Evolutionary conservation across 2,797 vertebrate species (phyloP), one percentile per base, ranked within the genome.

Genomic region (Enteromius viviparus): DNA sequence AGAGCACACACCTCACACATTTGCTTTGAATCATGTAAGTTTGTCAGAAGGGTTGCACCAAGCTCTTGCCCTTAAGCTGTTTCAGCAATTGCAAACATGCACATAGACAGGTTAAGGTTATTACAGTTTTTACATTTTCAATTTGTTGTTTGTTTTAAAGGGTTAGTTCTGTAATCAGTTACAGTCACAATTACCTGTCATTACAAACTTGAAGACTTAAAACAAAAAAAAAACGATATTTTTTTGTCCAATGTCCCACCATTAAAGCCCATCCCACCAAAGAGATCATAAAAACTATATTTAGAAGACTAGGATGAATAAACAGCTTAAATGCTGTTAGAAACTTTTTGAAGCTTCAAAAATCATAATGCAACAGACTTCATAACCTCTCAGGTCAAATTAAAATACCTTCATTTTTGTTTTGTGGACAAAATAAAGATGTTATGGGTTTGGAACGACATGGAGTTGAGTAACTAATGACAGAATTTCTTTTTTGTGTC

Each of bases 1-100:
- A 37, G 21, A 55, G 49, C 14, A 10, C 4, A 26, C 19, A 72
- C 21, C 58, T 51, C 8, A 34, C 26, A 66, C 21, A 26, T 37
- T 64, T n/a, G 69, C 9, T 47, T 40, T 71, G 40, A 81, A 19
- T 15, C 45, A 49, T 70, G 21, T 23, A 49, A 62, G 62, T 26
- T 58, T 71, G 68, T 47, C 37, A 62, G 40, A 58, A 53, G 47
- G 26, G 26, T 32, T 72, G 68, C 47, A 62, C 53, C 12, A 11
- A 71, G 15, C 29, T 23, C 9, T 34, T 51, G 58, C 58, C 70
- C 58, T 51, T 12, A 6, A 81, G 58, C 70, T 5, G 29, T 74
- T 65, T 74, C 70, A 37, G 29, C 45, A 81, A 64, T 17, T 51
- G 69, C n/a, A 65, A 74, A 64, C 26, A 37, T 23, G 69, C 42